phyloP scores from a whole-genome alignment of 2,113 vertebrate genomes.

The Toxotes chatareus region DNA sequence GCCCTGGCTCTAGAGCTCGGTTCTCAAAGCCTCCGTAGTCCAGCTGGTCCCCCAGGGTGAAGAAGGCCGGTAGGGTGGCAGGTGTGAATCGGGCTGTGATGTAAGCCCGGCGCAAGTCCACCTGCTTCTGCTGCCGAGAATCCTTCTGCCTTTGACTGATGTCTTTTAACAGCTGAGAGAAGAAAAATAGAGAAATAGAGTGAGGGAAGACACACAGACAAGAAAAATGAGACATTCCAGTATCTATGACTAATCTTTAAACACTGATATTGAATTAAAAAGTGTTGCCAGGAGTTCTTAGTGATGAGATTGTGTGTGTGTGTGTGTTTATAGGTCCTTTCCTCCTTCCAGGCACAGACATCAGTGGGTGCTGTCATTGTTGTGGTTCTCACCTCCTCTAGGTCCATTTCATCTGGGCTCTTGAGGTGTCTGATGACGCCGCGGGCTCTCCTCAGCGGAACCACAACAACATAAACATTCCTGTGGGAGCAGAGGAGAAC shows the following conservation, averaged over 20 bases:
- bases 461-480: constrained; percentile 95
- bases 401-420: constrained; percentile 97
- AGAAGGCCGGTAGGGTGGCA: constrained; percentile 88
- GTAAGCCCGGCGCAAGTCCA: constrained; percentile 92
- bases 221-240: constrained; percentile 30
- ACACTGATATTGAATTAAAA: constrained; percentile 44
- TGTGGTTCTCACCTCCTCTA: constrained; percentile 90
- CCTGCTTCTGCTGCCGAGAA: constrained; percentile 90
- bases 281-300: constrained; percentile 47
- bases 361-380: constrained; percentile 39
- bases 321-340: constrained; percentile 36
- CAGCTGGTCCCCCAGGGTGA: constrained; percentile 94
- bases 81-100: constrained; percentile 93
- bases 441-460: constrained; percentile 90
- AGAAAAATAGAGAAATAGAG: background rate
- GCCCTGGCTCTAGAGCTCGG: constrained; percentile 91
- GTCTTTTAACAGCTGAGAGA: constrained; percentile 90
- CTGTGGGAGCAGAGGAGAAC: constrained; percentile 76
- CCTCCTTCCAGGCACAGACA: constrained; percentile 47
- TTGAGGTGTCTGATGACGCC: constrained; percentile 89
- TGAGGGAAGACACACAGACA: constrained; percentile 11
- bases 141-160: constrained; percentile 90
- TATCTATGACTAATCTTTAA: constrained; percentile 54
- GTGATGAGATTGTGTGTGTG: constrained; percentile 18
- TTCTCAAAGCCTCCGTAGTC: constrained; percentile 96